Conservation (phyloP, 2,113 vertebrate species). For the Dasyprocta punctata region DNA sequence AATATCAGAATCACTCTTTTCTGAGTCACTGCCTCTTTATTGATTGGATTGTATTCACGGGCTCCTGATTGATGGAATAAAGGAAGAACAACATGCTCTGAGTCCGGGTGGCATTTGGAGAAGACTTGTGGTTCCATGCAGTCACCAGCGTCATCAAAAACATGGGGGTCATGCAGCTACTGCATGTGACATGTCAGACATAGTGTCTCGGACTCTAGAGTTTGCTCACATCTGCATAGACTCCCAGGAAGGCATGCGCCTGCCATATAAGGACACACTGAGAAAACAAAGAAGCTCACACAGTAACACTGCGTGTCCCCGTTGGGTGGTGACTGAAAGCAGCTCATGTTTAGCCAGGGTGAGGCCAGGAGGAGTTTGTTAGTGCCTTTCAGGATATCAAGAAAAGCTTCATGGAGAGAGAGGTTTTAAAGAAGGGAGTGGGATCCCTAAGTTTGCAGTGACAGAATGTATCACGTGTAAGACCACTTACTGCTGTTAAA, state of each 20-base stretch:
- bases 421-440: background rate
- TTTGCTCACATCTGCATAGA: background rate
- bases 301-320: background rate
- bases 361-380: background rate
- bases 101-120: background rate
- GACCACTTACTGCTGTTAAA: background rate
- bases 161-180: background rate
- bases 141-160: too few species aligned
- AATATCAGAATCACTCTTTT: background rate
- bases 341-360: background rate
- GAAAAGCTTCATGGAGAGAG: background rate
- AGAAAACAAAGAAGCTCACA: background rate
- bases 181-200: rapidly evolving
- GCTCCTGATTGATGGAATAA: background rate
- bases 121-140: background rate
- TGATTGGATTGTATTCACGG: background rate
- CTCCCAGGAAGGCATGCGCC: background rate
- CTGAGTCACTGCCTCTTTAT: background rate
- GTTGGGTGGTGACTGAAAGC: background rate
- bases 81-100: background rate
- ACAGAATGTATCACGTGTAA: background rate
- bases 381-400: constrained; percentile 25
- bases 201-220: background rate
- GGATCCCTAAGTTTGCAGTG: background rate
- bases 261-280: background rate